Base-by-base conservation (phyloP, 2,797 vertebrate species). In the Nannoperca australis region DNA sequence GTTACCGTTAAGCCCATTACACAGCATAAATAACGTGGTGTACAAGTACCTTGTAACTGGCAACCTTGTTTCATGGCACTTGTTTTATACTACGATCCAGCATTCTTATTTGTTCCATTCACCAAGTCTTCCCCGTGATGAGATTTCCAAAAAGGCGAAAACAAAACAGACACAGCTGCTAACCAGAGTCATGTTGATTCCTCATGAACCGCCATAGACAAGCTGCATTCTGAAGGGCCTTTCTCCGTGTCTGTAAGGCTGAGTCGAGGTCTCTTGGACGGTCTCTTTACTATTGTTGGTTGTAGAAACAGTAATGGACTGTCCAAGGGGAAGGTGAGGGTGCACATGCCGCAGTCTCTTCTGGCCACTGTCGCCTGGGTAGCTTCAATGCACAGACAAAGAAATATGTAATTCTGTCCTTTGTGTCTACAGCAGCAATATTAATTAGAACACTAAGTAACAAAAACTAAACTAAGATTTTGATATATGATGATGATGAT, bases 271-370 rank as follows among this genome's bases (percentile, higher is more conserved):
- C 56, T 71, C 63, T 84, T 79, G 42, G 66, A 12, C 7, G 64
- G 6, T 70, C 49, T 74, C 44, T 61, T 70, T 51, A 67, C 74
- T 36, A 49, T n/a, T 7, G 71, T 76, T 64, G 84, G 84, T 71
- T 80, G 77, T 54, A 76, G 66, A 20, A 81, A 67, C 36, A 68
- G 50, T 38, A 78, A 15, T 10, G 77, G 68, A 38, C 65, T 78
- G 17, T 80, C 79, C 42, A 86, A 11, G 1, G 73, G 66, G 36
- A 80, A 73, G 61, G 73, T 78, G 51, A 70, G 30, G 45, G 76
- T 80, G 40, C 70, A 73, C 27, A 85, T 53, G 1, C 69, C 73
- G 13, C 78, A 71, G 1, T 79, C 65, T 77, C 27, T 74, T 56
- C 78, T 76, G 22, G 42, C 8, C 13, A 61, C 60, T 73, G 6